Conservation (phyloP, 1,140 invertebrate genomes). For the Drosophila nasuta region DNA sequence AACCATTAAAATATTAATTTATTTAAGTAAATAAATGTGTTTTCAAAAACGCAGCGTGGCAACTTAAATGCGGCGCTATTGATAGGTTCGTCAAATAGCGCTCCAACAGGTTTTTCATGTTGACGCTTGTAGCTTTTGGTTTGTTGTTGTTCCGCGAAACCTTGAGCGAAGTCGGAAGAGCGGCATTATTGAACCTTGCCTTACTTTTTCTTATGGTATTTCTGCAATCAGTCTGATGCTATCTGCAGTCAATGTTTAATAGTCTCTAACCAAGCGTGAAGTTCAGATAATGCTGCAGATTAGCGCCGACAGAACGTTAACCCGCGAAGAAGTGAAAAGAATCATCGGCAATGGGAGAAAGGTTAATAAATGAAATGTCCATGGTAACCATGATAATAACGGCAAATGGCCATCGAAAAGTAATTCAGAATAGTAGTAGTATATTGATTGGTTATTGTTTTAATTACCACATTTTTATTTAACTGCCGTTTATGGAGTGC, state of each 20-base stretch:
- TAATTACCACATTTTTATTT: constrained; percentile 18
- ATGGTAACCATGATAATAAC: background rate
- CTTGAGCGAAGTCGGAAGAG: constrained; percentile 57
- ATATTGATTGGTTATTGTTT: constrained; percentile 30
- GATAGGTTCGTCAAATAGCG: constrained; percentile 16
- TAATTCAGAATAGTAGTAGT: constrained; percentile 3
- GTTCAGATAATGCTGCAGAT: constrained; percentile 64
- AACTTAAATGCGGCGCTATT: constrained; percentile 15
- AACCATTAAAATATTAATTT: background rate
- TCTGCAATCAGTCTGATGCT: constrained; percentile 52
- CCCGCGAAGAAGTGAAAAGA: constrained; percentile 52
- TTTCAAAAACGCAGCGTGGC: constrained; percentile 62
- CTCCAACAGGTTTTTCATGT: constrained; percentile 66
- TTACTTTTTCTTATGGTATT: constrained; percentile 48
- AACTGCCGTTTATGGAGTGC: constrained; percentile 17
- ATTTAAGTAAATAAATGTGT: background rate
- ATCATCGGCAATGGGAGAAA: constrained; percentile 64
- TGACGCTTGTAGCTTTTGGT: background rate
- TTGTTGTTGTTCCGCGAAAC: constrained; percentile 32
- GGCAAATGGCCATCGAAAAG: constrained; percentile 15
- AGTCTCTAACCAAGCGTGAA: constrained; percentile 11
- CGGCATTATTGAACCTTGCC: constrained; percentile 64
- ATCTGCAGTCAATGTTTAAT: constrained; percentile 19
- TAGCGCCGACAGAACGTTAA: constrained; percentile 45
- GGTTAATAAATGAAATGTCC: constrained; percentile 44